These are phyloP conservation scores for roundworm (Caenorhabditis elegans) DNA, from an alignment of 1,140 invertebrate genomes.

Conservation along the genomic window WBcel235 BX284605.5:6918001-6918500, in stretches of 20 bases:
- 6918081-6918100: conserved; percentile 64
- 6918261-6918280: conserved; percentile 67
- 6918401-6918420: conserved; percentile 49
- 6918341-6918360: not conserved
- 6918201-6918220: conserved; percentile 93
- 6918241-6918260: conserved; percentile 49
- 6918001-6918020: not conserved
- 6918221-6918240: conserved; percentile 72
- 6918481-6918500: too few species aligned
- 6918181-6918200: conserved; percentile 79
- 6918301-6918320: conserved; percentile 73
- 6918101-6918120: conserved; percentile 53
- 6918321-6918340: not conserved
- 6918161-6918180: conserved; percentile 93
- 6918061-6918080: conserved; percentile 67
- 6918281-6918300: conserved; percentile 80
- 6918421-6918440: conserved; percentile 55
- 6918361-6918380: not conserved
- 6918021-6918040: conserved; percentile 47
- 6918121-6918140: conserved; percentile 78
- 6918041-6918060: conserved; percentile 67
- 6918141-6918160: conserved; percentile 99
- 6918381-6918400: conserved; percentile 54
- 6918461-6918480: conserved; percentile 7
- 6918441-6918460: conserved; percentile 62